phyloP scores from a whole-genome alignment of 2,888 invertebrate genomes.

The Dendrolimus pini region DNA sequence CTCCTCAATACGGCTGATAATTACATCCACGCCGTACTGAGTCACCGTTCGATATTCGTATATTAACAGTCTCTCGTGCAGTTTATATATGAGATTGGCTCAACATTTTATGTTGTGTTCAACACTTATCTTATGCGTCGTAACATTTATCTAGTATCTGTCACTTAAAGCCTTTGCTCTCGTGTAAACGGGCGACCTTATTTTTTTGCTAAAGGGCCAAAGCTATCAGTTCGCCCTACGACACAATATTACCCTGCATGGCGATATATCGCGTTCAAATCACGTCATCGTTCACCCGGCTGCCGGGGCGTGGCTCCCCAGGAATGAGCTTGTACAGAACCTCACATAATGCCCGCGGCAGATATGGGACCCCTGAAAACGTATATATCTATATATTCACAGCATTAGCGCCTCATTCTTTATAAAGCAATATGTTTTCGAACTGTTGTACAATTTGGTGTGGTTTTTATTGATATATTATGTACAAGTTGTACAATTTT shows the following conservation, averaged over 20 bases:
- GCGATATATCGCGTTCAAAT: constrained; percentile 65
- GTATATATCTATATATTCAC: constrained; percentile 20
- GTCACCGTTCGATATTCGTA: constrained; percentile 23
- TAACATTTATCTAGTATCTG: constrained; percentile 74
- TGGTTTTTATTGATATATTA: no score
- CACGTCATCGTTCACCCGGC: constrained; percentile 61
- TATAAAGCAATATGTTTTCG: background rate
- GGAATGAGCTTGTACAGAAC: constrained; percentile 44
- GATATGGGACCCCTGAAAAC: constrained; percentile 26
- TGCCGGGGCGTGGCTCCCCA: constrained; percentile 45
- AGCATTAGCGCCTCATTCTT: background rate
- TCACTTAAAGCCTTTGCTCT: constrained; percentile 71
- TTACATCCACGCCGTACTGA: constrained; percentile 43
- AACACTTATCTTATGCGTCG: constrained; percentile 61
- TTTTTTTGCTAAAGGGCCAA: constrained; percentile 60
- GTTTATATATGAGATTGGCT: constrained; percentile 36
- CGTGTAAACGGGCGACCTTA: constrained; percentile 70
- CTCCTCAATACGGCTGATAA: constrained; percentile 53
- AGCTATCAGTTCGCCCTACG: constrained; percentile 63
- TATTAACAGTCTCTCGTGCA: constrained; percentile 25
- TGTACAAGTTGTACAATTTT: no score
- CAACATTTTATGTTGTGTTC: constrained; percentile 47
- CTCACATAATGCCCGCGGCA: constrained; percentile 37
- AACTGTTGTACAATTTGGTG: no score
- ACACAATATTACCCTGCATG: constrained; percentile 66